Evolutionary conservation across 30 jellyfish, hydroid and myxozoan genomes (phyloP).

Genomic region (Hydra vulgaris): DNA sequence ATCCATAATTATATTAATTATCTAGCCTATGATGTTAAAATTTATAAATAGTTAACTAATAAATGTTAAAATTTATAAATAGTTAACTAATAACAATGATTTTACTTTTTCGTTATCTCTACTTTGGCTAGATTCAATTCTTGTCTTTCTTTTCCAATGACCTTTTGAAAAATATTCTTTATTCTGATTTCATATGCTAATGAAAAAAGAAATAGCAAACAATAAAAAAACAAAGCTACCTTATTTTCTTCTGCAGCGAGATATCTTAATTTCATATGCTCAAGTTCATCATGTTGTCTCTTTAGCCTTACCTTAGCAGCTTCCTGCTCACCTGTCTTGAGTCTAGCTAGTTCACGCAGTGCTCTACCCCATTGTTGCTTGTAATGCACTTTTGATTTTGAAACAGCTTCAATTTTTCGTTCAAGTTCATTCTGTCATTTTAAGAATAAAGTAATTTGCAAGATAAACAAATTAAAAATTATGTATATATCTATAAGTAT

Average conservation of each 20-base stretch:
- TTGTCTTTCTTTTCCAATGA: slow-evolving; percentile 50
- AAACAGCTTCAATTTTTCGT: slow-evolving; percentile 60
- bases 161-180: slow-evolving; percentile 11
- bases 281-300: slow-evolving; percentile 82
- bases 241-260: slow-evolving; percentile 81
- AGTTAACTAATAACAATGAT: too few relatives aligned
- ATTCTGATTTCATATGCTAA: not conserved
- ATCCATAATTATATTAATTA: too few relatives aligned
- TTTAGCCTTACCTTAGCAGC: slow-evolving; percentile 83
- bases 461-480: too few relatives aligned
- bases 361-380: slow-evolving; percentile 98
- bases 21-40: too few relatives aligned
- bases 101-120: slow-evolving; percentile 24
- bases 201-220: too few relatives aligned
- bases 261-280: slow-evolving; percentile 66
- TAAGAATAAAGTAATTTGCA: not conserved
- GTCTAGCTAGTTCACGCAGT: slow-evolving; percentile 78
- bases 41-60: not conserved
- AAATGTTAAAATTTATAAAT: not conserved
- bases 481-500: not conserved
- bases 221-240: slow-evolving; percentile 34
- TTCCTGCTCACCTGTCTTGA: slow-evolving; percentile 69
- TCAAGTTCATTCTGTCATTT: slow-evolving; percentile 53
- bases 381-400: slow-evolving; percentile 85
- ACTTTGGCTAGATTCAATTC: slow-evolving; percentile 49